Evolutionary conservation across 2,797 vertebrate genomes (phyloP).

Genomic region (Acridotheres tristis): DNA sequence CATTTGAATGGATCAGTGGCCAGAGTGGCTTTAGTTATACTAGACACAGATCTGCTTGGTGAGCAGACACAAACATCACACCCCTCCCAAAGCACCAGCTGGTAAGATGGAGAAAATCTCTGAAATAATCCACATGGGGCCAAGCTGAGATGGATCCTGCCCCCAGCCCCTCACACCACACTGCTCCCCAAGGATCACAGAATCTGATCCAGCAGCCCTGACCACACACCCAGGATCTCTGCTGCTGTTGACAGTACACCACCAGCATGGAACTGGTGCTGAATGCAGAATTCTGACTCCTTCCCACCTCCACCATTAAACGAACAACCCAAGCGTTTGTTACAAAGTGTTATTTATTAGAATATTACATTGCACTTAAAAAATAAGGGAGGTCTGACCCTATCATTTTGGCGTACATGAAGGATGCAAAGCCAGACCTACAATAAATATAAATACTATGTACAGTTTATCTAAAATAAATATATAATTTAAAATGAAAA

Average conservation of each 20-base stretch:
- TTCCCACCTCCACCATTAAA: background rate
- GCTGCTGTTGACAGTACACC: background rate
- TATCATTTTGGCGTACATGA: background rate
- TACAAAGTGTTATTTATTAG: slow-evolving; percentile 76
- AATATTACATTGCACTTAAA: slow-evolving; percentile 69
- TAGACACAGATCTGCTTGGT: background rate
- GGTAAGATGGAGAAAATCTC: background rate
- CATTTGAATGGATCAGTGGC: background rate
- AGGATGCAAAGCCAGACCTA: slow-evolving; percentile 9
- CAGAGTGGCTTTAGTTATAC: background rate
- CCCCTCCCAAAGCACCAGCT: background rate
- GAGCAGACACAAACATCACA: background rate
- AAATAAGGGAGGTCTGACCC: slow-evolving; percentile 40
- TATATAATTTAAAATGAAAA: slow-evolving; percentile 84
- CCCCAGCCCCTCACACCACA: background rate
- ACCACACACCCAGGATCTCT: background rate
- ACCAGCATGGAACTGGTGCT: background rate
- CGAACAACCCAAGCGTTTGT: background rate
- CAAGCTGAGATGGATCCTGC: background rate
- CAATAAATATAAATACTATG: slow-evolving; percentile 86
- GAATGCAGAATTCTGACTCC: background rate
- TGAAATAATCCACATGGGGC: background rate
- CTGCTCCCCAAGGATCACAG: background rate
- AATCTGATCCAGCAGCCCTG: background rate
- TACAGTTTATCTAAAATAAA: slow-evolving; percentile 84